Percentiles rank a stretch among this genome's conserved stretches.
Evolutionary conservation across 2,888 invertebrate genomes (phyloP).

Genomic region (Morpho helenor): DNA sequence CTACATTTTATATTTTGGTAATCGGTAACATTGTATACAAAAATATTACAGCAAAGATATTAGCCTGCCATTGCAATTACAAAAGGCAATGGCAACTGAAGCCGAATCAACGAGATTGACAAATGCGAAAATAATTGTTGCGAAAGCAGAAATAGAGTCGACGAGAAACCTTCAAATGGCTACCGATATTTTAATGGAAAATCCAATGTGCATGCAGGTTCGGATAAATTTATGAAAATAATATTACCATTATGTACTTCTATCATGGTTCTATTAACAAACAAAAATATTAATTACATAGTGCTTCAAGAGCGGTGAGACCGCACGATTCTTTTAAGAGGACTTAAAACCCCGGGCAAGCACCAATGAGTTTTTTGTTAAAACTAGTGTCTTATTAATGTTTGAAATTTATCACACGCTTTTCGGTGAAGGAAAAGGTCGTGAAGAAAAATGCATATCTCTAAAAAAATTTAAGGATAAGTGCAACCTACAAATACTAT

Average conservation of each 20-base stretch:
- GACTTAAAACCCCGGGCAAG: too few species aligned
- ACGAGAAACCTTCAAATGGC: slow-evolving; percentile 81
- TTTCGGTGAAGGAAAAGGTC: too few species aligned
- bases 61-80: slow-evolving; percentile 62
- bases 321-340: too few species aligned
- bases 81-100: slow-evolving; percentile 82
- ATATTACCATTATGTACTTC: neutral
- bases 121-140: slow-evolving; percentile 81
- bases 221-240: neutral
- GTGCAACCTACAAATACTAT: too few species aligned
- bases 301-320: too few species aligned
- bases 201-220: slow-evolving; percentile 69
- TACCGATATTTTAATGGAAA: slow-evolving; percentile 78
- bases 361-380: too few species aligned
- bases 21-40: slow-evolving; percentile 1
- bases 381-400: too few species aligned
- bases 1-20: neutral
- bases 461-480: too few species aligned
- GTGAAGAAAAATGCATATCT: too few species aligned
- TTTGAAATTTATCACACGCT: too few species aligned
- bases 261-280: too few species aligned
- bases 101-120: slow-evolving; percentile 81
- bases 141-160: slow-evolving; percentile 82
- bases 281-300: neutral
- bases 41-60: slow-evolving; percentile 47